A percentile compares a stretch with the other conserved stretches of the same genome.
Evolutionary conservation across 2,113 vertebrate species (phyloP).

Genomic region (Erythrolamprus reginae): DNA sequence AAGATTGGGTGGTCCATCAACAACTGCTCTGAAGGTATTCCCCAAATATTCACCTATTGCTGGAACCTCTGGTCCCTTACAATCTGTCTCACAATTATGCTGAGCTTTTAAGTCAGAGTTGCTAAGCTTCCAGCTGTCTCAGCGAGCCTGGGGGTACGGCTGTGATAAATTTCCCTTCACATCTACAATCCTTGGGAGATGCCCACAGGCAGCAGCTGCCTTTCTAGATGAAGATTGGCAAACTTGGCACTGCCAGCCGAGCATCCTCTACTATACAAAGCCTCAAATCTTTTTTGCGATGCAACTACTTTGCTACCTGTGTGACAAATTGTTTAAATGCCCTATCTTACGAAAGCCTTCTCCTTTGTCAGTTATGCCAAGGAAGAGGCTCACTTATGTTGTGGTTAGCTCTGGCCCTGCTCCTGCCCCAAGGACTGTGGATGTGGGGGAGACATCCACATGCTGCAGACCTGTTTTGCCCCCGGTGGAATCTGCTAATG

Average conservation of each 20-base stretch:
- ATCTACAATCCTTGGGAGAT: neutral
- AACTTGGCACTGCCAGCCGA: neutral
- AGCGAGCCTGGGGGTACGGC: neutral
- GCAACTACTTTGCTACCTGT: neutral
- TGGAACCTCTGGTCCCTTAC: constrained; percentile 36
- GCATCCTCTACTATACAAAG: neutral
- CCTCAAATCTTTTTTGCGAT: neutral
- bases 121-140: constrained; percentile 37
- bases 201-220: neutral
- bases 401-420: too few relatives aligned
- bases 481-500: too few relatives aligned
- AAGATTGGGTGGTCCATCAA: constrained; percentile 30
- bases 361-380: neutral
- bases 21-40: constrained; percentile 42
- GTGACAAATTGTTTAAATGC: neutral
- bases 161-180: neutral
- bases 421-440: too few relatives aligned
- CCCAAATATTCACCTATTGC: constrained; percentile 43
- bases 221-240: neutral
- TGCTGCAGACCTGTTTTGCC: too few relatives aligned
- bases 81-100: constrained; percentile 35
- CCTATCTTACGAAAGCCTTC: neutral
- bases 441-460: too few relatives aligned
- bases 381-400: neutral
- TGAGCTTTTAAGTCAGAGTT: constrained; percentile 44